Conservation (phyloP, 2,113 vertebrate species). For the Mola mola region DNA sequence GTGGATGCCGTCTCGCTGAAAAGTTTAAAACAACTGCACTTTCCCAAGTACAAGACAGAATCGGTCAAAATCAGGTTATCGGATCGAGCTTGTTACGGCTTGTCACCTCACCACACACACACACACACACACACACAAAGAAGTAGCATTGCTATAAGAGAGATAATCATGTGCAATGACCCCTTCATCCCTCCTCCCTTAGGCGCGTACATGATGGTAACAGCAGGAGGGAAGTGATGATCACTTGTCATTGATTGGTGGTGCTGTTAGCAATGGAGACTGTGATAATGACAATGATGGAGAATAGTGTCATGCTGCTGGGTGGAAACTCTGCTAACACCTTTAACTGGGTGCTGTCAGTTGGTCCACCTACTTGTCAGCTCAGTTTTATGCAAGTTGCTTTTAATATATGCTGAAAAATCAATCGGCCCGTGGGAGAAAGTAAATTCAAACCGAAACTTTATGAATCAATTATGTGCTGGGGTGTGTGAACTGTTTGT, state of each 20-base stretch:
- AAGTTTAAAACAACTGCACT: too few species aligned
- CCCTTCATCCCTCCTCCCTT: constrained; percentile 27
- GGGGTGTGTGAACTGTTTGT: constrained; percentile 2
- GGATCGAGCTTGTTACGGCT: too few species aligned
- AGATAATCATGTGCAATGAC: constrained; percentile 35
- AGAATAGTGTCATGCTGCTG: constrained; percentile 16
- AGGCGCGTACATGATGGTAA: constrained; percentile 20
- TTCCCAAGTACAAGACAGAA: too few species aligned
- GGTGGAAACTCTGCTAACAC: constrained; percentile 29
- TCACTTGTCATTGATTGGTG: constrained; percentile 40
- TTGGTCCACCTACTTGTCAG: not conserved
- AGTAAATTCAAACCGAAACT: constrained; percentile 7
- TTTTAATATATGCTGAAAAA: constrained; percentile 7
- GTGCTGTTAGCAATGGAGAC: constrained; percentile 23
- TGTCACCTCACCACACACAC: too few species aligned
- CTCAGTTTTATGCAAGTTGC: constrained; percentile 1
- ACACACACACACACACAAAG: too few species aligned
- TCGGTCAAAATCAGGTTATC: too few species aligned
- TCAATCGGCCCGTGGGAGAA: constrained; percentile 1
- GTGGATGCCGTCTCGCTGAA: too few species aligned
- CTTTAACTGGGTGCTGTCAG: constrained; percentile 1
- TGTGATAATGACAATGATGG: constrained; percentile 30
- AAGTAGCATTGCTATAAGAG: too few species aligned
- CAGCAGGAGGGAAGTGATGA: constrained; percentile 38
- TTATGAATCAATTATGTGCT: not conserved